Conservation (phyloP, 2,113 vertebrate species). For the Jaculus jaculus region DNA sequence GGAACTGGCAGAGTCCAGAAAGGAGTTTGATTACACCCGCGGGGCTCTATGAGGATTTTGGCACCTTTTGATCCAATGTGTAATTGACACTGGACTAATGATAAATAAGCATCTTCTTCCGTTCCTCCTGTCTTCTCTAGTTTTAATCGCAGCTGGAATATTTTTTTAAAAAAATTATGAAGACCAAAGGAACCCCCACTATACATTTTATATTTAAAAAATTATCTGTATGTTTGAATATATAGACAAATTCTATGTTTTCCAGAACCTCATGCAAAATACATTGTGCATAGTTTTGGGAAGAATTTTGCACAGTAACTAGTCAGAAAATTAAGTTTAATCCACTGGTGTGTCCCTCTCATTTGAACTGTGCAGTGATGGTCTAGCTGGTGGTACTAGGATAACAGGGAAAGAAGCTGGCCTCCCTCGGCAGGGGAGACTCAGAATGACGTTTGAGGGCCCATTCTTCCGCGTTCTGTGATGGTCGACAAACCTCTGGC, state of each 20-base stretch:
- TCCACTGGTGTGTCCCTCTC: neutral
- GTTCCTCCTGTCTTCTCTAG: constrained; percentile 26
- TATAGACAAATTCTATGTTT: neutral
- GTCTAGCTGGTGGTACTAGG: neutral
- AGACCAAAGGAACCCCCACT: neutral
- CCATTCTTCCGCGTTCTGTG: neutral
- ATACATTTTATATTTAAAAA: neutral
- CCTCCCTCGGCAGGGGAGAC: neutral
- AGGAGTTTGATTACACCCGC: constrained; percentile 75
- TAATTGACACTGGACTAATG: constrained; percentile 71
- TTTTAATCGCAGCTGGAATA: constrained; percentile 53
- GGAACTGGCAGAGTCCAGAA: constrained; percentile 41
- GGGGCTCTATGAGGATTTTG: constrained; percentile 73
- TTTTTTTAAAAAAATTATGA: constrained; percentile 37
- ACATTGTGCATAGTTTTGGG: neutral
- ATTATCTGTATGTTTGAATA: neutral
- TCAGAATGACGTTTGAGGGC: neutral
- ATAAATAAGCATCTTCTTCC: constrained; percentile 56
- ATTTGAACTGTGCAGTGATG: neutral
- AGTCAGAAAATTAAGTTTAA: neutral
- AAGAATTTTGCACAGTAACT: neutral
- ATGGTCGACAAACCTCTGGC: neutral
- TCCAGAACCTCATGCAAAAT: neutral
- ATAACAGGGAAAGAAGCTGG: neutral
- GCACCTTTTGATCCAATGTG: constrained; percentile 75